These are phyloP conservation scores for Nestor notabilis DNA, from an alignment of 2,113 vertebrate species.

Conservation along the genomic window DNA sequence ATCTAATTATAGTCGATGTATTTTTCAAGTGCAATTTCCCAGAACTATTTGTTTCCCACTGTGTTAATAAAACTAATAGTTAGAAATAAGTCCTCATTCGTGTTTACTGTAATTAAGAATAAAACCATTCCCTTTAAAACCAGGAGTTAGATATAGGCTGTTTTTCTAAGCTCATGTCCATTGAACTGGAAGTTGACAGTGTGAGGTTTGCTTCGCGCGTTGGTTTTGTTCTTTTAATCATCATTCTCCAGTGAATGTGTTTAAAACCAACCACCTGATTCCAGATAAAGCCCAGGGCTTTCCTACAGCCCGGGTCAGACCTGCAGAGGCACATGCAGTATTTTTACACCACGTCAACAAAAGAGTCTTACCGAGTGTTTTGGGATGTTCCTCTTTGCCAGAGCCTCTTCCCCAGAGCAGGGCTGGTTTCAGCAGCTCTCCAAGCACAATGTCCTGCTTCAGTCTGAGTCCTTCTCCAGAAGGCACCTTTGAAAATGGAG, in stretches of 20 bases:
- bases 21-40: conserved; percentile 51
- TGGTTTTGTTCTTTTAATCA: neutral
- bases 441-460: rapidly evolving
- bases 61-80: conserved; percentile 62
- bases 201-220: neutral
- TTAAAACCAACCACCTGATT: conserved; percentile 7
- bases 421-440: neutral
- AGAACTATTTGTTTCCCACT: conserved; percentile 45
- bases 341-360: neutral
- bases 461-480: neutral
- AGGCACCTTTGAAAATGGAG: neutral
- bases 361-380: neutral
- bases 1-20: conserved; percentile 57
- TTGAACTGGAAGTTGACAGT: conserved; percentile 20
- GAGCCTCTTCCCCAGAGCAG: neutral
- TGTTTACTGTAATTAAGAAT: conserved; percentile 66
- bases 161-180: conserved; percentile 40
- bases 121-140: conserved; percentile 41
- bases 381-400: neutral
- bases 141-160: conserved; percentile 49
- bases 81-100: conserved; percentile 56
- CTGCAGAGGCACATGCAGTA: neutral
- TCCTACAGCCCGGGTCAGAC: neutral
- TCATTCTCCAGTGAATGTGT: neutral
- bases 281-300: neutral